Base-by-base conservation (phyloP, 2,888 invertebrate species). In the Zootermopsis nevadensis region DNA sequence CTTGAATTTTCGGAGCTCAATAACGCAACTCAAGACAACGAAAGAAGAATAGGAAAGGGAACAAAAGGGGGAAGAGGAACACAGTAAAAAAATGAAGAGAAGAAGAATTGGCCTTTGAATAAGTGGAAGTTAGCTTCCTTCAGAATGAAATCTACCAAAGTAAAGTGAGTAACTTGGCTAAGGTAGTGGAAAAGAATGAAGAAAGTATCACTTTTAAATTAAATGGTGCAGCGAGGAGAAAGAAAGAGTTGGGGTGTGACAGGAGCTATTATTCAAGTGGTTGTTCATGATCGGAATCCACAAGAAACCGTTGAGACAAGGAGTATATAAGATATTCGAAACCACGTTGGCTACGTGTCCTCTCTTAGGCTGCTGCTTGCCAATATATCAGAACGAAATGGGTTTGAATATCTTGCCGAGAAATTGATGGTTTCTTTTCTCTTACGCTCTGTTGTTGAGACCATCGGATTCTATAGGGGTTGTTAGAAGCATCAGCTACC, bases 1-100 rank as follows among this genome's bases (percentile, higher is more conserved):
- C 81, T 60, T 35, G 81, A 81, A 83, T 81, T 83, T 77, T 83
- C 83, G 77, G 77, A 83, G 81, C 81, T 83, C 83, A 83, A 83
- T 83, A 83, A 83, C 81, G 81, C 69, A 82, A 79, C 82, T 48
- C 22, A 69, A 67, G 77, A 60, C 30, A 72, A 77, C 60, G 60
- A 27, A 22, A 33, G 53, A 77, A 74, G 33, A 60, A 67, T 27
- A 53, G 53, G 77, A 77, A 67, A 67, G 22, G 80, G 55, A 30
- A 27, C 67, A 48, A 31, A 66, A 33, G 60, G 35, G 38, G 38
- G 38, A 35, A 74, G 31, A 19, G 74, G 10, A 74, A 74, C 24
- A 27, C n/a, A 80, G 66, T 66, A 66, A 66, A 38, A 74, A 79
- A 80, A 19, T 33, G 67, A 60, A 48, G 66, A 77, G 66, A 79